Percentiles rank a stretch among this genome's conserved stretches.
phyloP scores from a whole-genome alignment of 2,113 vertebrate genomes.

The Eleginops maclovinus region DNA sequence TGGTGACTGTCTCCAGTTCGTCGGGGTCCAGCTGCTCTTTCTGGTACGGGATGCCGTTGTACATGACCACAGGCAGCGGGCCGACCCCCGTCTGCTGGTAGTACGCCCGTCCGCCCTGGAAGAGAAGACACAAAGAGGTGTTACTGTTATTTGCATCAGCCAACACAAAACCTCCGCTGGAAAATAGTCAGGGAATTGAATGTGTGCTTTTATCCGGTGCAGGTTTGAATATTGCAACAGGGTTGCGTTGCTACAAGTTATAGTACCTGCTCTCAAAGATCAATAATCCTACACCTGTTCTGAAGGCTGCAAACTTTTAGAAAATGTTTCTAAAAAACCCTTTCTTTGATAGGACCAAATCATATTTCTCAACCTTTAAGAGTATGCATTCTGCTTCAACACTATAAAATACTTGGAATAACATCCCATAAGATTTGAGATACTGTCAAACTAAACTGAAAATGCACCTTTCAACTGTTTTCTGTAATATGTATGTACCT shows the following conservation, averaged over 20 bases:
- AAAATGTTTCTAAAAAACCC: too few relatives aligned
- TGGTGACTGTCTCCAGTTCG: constrained; percentile 94
- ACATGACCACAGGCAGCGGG: constrained; percentile 92
- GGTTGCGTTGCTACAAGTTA: too few relatives aligned
- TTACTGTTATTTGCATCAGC: neutral
- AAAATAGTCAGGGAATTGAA: neutral
- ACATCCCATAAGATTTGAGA: neutral
- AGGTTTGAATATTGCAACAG: neutral
- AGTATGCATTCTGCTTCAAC: neutral
- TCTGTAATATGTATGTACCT: too few relatives aligned
- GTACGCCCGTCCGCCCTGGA: constrained; percentile 90
- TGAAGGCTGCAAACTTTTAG: too few relatives aligned
- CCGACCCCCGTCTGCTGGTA: constrained; percentile 93
- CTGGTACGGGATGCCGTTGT: constrained; percentile 95
- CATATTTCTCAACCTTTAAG: too few relatives aligned
- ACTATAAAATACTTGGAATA: neutral
- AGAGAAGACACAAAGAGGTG: neutral
- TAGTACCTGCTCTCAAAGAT: too few relatives aligned
- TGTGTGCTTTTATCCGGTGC: neutral
- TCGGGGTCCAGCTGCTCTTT: constrained; percentile 95
- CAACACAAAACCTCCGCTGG: too few relatives aligned
- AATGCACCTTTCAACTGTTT: neutral
- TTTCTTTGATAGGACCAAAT: too few relatives aligned
- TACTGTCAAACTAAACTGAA: neutral
- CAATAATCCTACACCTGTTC: too few relatives aligned